Percentiles rank a stretch among this genome's conserved stretches.
phyloP scores from a whole-genome alignment of 2,888 invertebrate species.

The Sinhomidia bicolor region DNA sequence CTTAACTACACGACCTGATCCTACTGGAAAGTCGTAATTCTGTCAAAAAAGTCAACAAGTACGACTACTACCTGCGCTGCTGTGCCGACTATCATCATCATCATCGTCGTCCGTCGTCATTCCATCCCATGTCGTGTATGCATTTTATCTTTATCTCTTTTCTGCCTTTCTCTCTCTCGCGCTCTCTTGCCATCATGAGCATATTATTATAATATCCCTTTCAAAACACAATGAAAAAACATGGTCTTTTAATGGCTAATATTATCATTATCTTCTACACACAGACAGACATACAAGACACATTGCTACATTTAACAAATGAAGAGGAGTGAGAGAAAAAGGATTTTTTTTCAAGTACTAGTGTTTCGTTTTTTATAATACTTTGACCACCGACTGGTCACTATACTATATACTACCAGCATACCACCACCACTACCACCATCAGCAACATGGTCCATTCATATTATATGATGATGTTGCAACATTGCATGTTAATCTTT shows the following conservation, averaged over 20 bases:
- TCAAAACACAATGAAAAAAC: slow-evolving; percentile 60
- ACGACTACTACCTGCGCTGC: neutral
- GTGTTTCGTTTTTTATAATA: slow-evolving; percentile 32
- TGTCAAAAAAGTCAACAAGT: slow-evolving; percentile 70
- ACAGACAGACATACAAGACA: slow-evolving; percentile 18
- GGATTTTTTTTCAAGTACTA: neutral
- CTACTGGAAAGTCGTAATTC: slow-evolving; percentile 67
- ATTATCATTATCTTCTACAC: slow-evolving; percentile 62
- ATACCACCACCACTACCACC: neutral
- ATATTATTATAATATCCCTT: slow-evolving; percentile 18
- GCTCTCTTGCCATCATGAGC: slow-evolving; percentile 3
- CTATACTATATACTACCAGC: neutral
- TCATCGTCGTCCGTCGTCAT: no score
- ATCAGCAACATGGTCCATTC: neutral
- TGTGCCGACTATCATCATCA: slow-evolving; percentile 25
- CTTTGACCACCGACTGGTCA: slow-evolving; percentile 48
- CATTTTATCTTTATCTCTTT: neutral
- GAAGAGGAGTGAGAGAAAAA: neutral
- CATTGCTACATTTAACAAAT: slow-evolving; percentile 21
- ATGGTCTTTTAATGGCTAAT: slow-evolving; percentile 67
- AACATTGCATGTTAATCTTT: slow-evolving; percentile 49
- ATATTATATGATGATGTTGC: slow-evolving; percentile 44
- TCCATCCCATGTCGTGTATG: slow-evolving; percentile 34
- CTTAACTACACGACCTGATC: slow-evolving; percentile 57
- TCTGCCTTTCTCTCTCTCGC: neutral